Evolutionary conservation across 2,797 vertebrate genomes (phyloP).

Genomic region (Micropoecilia bifurca): DNA sequence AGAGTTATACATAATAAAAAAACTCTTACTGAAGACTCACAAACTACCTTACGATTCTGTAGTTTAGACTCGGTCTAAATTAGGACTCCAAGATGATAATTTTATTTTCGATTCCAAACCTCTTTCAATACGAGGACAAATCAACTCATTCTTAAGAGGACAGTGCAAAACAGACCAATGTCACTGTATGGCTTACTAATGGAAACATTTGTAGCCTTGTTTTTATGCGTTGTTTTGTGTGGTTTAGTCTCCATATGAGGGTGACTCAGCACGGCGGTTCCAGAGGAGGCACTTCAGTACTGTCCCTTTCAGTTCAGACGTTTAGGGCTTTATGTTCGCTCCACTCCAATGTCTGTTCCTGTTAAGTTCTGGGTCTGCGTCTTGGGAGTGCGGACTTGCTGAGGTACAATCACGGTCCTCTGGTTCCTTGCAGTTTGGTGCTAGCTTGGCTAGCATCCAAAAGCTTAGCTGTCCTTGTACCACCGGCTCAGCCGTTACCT

Average conservation of each 20-base stretch:
- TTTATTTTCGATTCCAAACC: conserved; percentile 13
- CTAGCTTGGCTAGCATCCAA: conserved; percentile 8
- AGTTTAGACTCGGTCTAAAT: conserved; percentile 46
- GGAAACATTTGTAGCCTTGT: conserved; percentile 49
- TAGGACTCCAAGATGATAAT: conserved; percentile 21
- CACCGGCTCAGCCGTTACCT: conserved; percentile 53
- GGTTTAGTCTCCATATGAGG: conserved; percentile 43
- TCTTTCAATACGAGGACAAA: conserved; percentile 14
- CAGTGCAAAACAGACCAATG: conserved; percentile 74
- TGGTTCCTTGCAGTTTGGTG: neutral
- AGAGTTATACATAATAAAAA: conserved; percentile 37
- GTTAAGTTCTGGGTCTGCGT: neutral
- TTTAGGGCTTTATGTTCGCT: conserved; percentile 7
- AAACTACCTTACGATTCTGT: conserved; percentile 41
- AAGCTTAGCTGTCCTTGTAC: neutral
- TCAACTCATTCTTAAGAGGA: conserved; percentile 22
- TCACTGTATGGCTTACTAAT: conserved; percentile 72
- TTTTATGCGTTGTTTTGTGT: conserved; percentile 23
- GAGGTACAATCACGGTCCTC: conserved; percentile 28
- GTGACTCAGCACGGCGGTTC: conserved; percentile 48
- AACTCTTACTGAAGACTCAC: conserved; percentile 27
- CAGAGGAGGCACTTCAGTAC: conserved; percentile 80
- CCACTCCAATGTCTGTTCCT: conserved; percentile 11
- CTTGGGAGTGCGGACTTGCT: conserved; percentile 3
- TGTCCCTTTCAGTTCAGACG: conserved; percentile 45